Evolutionary conservation across 2,888 invertebrate genomes (phyloP), one percentile per base, ranked within the genome.

Genomic region (Ommatoiulus sabulosus): DNA sequence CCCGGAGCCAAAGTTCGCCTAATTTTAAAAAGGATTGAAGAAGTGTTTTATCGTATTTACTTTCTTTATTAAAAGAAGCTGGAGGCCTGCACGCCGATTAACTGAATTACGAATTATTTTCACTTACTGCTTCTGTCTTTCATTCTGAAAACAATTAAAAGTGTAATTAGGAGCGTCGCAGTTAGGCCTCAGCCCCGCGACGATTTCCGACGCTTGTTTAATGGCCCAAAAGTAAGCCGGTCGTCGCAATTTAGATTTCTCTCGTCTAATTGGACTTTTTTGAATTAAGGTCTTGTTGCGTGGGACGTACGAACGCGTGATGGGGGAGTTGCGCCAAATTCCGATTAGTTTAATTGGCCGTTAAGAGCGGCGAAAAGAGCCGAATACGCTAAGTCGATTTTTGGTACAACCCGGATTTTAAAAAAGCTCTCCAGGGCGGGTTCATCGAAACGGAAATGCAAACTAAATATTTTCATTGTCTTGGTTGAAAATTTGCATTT

Each of bases 71-170:
- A 24, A 24, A 72, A 24, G 1, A 24, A 72, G 8, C 24, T 24
- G 72, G 63, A n/a, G 63, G 63, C 35, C 35, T 35, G 35, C n/a
- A 5, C 63, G 3, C 7, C 4, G 72, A 72, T 72, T 24, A 72
- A 72, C 72, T 72, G 72, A 72, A 72, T 72, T 72, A 24, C 72
- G 7, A 72, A 72, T 72, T 72, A 72, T 72, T 72, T 72, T 72
- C 72, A 72, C 72, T 72, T 72, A 8, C 72, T 72, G 72, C 72
- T 24, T 72, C 72, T 72, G 72, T 24, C 72, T 72, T 72, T 72
- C 72, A 24, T 72, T 72, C 24, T n/a, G 72, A 24, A 72, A 72
- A 72, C 72, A 72, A 72, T 72, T 72, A 72, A 72, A 24, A 10
- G 24, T 24, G 72, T 72, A 72, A 72, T 72, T 72, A 72, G 72